These are phyloP conservation scores for Chrysolophus pictus DNA, from an alignment of 2,797 vertebrate species.

Conservation along the genomic window DNA sequence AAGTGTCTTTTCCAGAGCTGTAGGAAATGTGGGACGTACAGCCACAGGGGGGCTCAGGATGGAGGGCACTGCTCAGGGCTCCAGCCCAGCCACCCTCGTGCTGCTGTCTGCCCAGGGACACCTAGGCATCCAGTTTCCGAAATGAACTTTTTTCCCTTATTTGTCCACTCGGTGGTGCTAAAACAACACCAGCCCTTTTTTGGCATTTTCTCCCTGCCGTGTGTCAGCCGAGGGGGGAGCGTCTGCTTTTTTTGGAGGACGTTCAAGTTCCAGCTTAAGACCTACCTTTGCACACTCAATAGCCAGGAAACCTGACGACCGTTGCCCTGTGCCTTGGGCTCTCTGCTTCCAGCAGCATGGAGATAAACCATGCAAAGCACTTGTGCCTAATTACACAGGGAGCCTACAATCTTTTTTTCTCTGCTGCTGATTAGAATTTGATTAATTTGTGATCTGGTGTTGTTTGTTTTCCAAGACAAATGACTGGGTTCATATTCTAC, in stretches of 20 bases:
- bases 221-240: not conserved
- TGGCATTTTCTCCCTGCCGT: not conserved
- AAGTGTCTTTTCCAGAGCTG: not conserved
- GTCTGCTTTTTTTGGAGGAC: not conserved
- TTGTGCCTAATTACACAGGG: not conserved
- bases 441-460: not conserved
- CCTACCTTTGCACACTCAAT: not conserved
- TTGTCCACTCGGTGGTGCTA: slow-evolving; percentile 68
- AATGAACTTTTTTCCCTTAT: not conserved
- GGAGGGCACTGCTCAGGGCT: not conserved
- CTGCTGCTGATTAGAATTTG: not conserved
- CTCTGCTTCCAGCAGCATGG: not conserved
- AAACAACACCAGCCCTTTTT: not conserved
- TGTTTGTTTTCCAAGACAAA: not conserved
- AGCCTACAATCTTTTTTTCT: not conserved
- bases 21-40: not conserved
- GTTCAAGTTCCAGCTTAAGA: fast-evolving
- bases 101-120: not conserved
- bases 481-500: not conserved
- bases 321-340: not conserved
- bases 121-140: fast-evolving
- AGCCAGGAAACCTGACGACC: not conserved
- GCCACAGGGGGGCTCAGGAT: not conserved
- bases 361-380: not conserved
- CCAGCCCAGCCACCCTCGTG: not conserved